phyloP scores from a whole-genome alignment of 2,888 invertebrate genomes.

The Tenthredo livida region DNA sequence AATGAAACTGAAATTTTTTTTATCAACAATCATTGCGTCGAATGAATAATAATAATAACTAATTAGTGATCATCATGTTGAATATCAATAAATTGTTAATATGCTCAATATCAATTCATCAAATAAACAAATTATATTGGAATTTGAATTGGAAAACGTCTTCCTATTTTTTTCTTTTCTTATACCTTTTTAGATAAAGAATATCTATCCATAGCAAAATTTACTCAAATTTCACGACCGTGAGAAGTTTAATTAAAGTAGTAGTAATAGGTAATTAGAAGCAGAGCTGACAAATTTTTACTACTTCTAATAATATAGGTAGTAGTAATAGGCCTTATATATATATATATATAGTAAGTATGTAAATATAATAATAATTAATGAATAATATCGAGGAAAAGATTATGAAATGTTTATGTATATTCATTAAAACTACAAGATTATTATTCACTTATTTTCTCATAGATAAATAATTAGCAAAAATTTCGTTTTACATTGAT shows the following conservation, averaged over 20 bases:
- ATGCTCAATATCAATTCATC: constrained; percentile 41
- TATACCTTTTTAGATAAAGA: no score
- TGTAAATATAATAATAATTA: not conserved
- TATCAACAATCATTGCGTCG: not conserved
- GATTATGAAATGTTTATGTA: constrained; percentile 39
- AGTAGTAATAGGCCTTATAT: not conserved
- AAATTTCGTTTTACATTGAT: constrained; percentile 48
- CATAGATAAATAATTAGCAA: constrained; percentile 50
- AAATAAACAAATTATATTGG: constrained; percentile 48
- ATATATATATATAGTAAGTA: not conserved
- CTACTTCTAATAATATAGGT: not conserved
- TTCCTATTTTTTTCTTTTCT: no score
- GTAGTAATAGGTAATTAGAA: not conserved
- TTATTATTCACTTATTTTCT: constrained; percentile 44
- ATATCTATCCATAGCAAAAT: not conserved
- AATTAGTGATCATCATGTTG: not conserved
- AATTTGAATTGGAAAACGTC: not conserved
- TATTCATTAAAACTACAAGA: constrained; percentile 50
- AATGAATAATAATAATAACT: not conserved
- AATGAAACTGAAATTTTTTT: no score
- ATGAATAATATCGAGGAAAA: constrained; percentile 31
- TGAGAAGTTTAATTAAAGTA: no score
- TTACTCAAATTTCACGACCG: not conserved
- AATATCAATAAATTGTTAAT: constrained; percentile 3
- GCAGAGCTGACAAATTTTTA: not conserved